Evolutionary conservation across 2,113 vertebrate species (phyloP), one percentile per base, ranked within the genome.

Genomic region (Podiceps cristatus): DNA sequence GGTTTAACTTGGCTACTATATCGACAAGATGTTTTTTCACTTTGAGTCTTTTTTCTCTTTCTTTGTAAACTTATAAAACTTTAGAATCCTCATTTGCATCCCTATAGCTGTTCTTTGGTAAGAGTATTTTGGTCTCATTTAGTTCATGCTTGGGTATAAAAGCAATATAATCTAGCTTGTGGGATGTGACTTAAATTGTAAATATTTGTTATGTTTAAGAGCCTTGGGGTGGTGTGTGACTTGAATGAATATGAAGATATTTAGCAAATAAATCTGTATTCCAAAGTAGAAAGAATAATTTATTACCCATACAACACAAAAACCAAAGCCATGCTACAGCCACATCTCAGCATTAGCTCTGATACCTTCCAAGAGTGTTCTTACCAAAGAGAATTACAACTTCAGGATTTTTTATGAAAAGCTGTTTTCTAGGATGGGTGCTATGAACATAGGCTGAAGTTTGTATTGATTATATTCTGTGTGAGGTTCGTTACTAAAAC

Each of bases 1-100:
- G 94, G 92, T 96, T 97, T 97, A 98, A 97, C 96, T 96, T 96
- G 96, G 93, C 88, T 97, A 96, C 73, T 82, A 85, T 87, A 67
- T 85, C 0, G 9, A 69, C 89, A 93, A 93, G 77, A 88, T 90
- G 81, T 83, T 95, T 96, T 97, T 90, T 47, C 50, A 93, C 74
- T 94, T 69, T 86, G 62, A 85, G n/a, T 52, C 52, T 82, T 78
- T 88, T 84, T 84, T 94, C 68, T 87, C 25, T 45, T 58, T 92
- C 13, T 88, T 53, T 64, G 40, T 78, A 85, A 96, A 83, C 14
- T 62, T 78, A 23, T 11, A 35, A 69, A 87, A 76, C 58, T 79
- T 82, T 59, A 93, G 66, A 79, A 78, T 53, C 28, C 25, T 69
- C 35, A n/a, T 29, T 29, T 40, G 6, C 23, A 87, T 76, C 71